Evolutionary conservation across 1,140 invertebrate species (phyloP).

Genomic region (Rhysida immarginata): DNA sequence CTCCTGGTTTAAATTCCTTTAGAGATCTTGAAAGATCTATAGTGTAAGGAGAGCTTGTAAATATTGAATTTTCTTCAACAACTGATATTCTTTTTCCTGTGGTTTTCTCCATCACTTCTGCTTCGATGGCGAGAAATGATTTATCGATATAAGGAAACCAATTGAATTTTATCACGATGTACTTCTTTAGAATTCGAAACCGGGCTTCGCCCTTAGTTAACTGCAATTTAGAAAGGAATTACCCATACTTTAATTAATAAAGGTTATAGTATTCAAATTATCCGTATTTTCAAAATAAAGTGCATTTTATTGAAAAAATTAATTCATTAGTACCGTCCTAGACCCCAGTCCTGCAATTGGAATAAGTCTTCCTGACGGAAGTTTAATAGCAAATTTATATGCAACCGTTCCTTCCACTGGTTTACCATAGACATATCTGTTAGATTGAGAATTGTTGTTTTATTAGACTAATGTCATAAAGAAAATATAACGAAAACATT

Average conservation of each 20-base stretch:
- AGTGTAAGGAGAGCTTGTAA: slow-evolving; percentile 21
- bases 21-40: slow-evolving; percentile 22
- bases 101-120: slow-evolving; percentile 24
- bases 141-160: slow-evolving; percentile 22
- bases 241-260: not conserved
- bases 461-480: no score
- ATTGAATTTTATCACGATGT: slow-evolving; percentile 12
- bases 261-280: not conserved
- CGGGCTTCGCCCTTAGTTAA: not conserved
- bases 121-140: slow-evolving; percentile 23
- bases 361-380: not conserved
- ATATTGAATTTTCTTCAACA: slow-evolving; percentile 18
- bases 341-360: no score
- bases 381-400: slow-evolving; percentile 18
- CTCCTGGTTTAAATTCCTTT: slow-evolving; percentile 25
- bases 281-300: not conserved
- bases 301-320: not conserved
- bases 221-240: not conserved
- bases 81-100: slow-evolving; percentile 23
- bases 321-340: no score
- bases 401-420: slow-evolving; percentile 24
- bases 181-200: not conserved
- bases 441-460: no score
- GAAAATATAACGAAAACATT: no score
- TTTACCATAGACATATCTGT: slow-evolving; percentile 27